These are phyloP conservation scores for Myotis pilosus DNA, from an alignment of 2,797 vertebrate genomes.

Conservation along the genomic window DNA sequence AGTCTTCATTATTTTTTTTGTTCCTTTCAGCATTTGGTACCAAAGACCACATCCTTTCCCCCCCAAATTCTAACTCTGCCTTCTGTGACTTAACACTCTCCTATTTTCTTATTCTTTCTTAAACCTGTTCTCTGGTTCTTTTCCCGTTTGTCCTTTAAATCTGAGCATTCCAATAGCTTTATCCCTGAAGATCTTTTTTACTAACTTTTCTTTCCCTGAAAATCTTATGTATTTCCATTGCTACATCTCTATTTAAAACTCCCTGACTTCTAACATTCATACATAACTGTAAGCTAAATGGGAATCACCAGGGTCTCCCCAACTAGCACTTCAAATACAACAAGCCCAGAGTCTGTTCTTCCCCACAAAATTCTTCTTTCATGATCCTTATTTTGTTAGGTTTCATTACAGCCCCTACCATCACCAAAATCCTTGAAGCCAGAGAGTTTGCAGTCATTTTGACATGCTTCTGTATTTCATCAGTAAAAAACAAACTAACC, in stretches of 20 bases:
- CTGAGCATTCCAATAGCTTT: not conserved
- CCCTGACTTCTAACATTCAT: not conserved
- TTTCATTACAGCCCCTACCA: not conserved
- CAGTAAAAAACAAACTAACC: not conserved
- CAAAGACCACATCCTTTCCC: not conserved
- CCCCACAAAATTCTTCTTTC: not conserved
- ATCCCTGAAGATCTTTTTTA: not conserved
- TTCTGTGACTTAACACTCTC: not conserved
- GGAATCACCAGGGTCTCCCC: not conserved
- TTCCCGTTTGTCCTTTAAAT: not conserved
- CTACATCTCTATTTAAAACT: constrained; percentile 14
- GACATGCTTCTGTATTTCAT: not conserved
- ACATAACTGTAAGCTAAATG: not conserved
- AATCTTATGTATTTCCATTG: not conserved
- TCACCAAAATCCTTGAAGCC: not conserved
- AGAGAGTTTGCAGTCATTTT: not conserved
- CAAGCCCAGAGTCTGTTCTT: not conserved
- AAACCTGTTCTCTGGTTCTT: not conserved
- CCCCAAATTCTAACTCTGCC: not conserved
- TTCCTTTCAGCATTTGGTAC: not conserved
- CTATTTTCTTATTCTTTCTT: not conserved
- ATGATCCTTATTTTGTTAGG: not conserved
- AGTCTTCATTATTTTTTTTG: not conserved
- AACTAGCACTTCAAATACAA: constrained; percentile 32
- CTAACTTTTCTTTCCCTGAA: not conserved